phyloP scores from a whole-genome alignment of 2,888 invertebrate genomes.

The Clitarchus hookeri region DNA sequence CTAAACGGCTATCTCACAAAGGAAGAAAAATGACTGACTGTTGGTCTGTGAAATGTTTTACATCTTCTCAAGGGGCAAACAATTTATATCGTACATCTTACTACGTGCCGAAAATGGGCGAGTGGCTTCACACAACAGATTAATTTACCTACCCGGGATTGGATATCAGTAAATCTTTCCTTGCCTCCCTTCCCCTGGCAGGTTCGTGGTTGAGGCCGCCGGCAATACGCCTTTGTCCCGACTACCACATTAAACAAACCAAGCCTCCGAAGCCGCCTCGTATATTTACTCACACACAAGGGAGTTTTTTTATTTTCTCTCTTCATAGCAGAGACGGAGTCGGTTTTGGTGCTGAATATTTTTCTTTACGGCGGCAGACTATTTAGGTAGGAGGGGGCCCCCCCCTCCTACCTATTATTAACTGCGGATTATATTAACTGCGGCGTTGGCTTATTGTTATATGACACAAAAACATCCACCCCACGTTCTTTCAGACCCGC shows the following conservation, averaged over 20 bases:
- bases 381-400: too few species aligned
- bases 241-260: not conserved
- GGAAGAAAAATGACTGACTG: too few species aligned
- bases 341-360: not conserved
- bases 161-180: not conserved
- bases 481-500: not conserved
- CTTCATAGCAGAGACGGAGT: not conserved
- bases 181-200: not conserved
- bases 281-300: not conserved
- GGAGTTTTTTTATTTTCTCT: not conserved
- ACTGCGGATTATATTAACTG: not conserved
- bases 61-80: not conserved
- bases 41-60: too few species aligned
- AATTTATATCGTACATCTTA: not conserved
- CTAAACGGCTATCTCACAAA: too few species aligned
- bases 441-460: not conserved
- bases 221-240: not conserved
- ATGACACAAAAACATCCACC: not conserved
- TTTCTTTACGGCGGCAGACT: constrained; percentile 1
- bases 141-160: not conserved
- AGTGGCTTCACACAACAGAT: not conserved
- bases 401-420: too few species aligned
- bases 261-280: not conserved
- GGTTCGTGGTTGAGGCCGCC: not conserved
- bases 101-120: not conserved